Evolutionary conservation across 2,888 invertebrate species (phyloP).

Genomic region (Coelinius sp.): DNA sequence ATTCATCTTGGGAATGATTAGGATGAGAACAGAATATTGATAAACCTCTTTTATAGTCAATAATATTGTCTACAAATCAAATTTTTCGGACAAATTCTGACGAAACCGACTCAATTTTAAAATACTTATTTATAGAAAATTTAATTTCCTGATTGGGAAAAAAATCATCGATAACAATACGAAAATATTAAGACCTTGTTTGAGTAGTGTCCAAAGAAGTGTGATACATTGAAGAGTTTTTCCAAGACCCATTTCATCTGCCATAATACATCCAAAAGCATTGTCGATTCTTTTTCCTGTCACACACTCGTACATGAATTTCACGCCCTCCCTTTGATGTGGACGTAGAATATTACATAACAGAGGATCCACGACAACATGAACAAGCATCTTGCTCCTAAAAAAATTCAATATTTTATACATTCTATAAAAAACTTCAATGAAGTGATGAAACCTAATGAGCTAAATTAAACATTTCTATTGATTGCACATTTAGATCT

Average conservation of each 20-base stretch:
- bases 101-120: too few species aligned
- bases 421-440: too few species aligned
- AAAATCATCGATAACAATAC: background rate
- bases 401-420: slow-evolving; percentile 21
- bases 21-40: too few species aligned
- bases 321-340: slow-evolving; percentile 98
- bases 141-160: background rate
- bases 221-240: slow-evolving; percentile 99
- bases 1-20: too few species aligned
- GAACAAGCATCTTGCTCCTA: slow-evolving; percentile 81
- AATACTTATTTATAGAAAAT: too few species aligned
- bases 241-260: slow-evolving; percentile 99
- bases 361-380: slow-evolving; percentile 97
- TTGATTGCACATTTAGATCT: too few species aligned
- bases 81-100: too few species aligned
- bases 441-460: too few species aligned
- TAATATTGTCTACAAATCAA: too few species aligned
- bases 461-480: too few species aligned
- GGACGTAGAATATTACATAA: slow-evolving; percentile 92
- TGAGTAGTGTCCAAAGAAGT: slow-evolving; percentile 92
- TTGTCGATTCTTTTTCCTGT: slow-evolving; percentile 90
- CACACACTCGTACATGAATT: slow-evolving; percentile 99
- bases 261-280: slow-evolving; percentile 98
- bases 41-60: too few species aligned
- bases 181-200: slow-evolving; percentile 74